Evolutionary conservation across 2,888 invertebrate species (phyloP).

Genomic region (Lasiommata megera): DNA sequence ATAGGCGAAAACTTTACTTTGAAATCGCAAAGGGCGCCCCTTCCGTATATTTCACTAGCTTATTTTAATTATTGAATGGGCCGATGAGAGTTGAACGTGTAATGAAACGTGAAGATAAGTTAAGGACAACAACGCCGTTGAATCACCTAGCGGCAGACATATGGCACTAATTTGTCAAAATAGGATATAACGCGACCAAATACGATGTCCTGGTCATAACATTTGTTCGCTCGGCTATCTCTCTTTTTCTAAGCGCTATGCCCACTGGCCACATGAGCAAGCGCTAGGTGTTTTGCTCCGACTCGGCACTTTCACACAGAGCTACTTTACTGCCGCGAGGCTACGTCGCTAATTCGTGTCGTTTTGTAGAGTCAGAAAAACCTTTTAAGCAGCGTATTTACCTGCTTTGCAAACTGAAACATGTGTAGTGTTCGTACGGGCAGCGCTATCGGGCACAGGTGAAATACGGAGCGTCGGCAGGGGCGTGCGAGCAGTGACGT

Average conservation of each 20-base stretch:
- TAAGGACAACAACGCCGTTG: slow-evolving; percentile 49
- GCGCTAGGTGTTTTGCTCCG: slow-evolving; percentile 42
- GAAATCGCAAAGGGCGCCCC: too few species aligned
- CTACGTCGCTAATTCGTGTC: slow-evolving; percentile 68
- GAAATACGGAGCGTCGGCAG: too few species aligned
- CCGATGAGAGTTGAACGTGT: slow-evolving; percentile 7
- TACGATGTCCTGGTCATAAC: slow-evolving; percentile 36
- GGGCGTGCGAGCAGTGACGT: slow-evolving; percentile 3
- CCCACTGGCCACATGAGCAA: slow-evolving; percentile 16
- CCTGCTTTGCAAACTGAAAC: slow-evolving; percentile 41
- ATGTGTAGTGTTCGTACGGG: slow-evolving; percentile 52
- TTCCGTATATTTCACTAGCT: too few species aligned
- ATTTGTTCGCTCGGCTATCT: slow-evolving; percentile 44
- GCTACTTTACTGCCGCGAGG: slow-evolving; percentile 57
- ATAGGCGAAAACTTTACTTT: too few species aligned
- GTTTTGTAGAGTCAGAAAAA: slow-evolving; percentile 53
- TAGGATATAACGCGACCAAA: slow-evolving; percentile 61
- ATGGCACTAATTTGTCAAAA: slow-evolving; percentile 76
- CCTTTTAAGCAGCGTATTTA: slow-evolving; percentile 34
- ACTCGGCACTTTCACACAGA: slow-evolving; percentile 39
- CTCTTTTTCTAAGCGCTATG: slow-evolving; percentile 39
- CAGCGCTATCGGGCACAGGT: slow-evolving; percentile 55
- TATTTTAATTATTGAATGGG: too few species aligned
- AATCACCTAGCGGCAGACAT: slow-evolving; percentile 68
- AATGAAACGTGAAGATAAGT: slow-evolving; percentile 49